Percentiles rank a stretch among this genome's conserved stretches.
Evolutionary conservation across 2,797 vertebrate species (phyloP).

Genomic region (Choloepus didactylus): DNA sequence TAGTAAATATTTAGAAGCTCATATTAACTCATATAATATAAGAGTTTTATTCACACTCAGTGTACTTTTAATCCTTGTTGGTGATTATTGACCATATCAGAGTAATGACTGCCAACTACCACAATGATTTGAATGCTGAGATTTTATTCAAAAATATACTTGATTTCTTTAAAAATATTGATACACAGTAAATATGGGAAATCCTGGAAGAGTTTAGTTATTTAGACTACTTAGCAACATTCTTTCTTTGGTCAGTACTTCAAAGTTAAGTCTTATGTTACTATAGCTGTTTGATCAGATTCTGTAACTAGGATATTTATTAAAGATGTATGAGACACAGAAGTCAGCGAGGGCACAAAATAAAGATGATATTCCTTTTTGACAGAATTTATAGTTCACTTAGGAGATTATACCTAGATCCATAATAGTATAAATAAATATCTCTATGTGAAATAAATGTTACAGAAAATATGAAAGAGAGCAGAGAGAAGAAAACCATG

Average conservation of each 20-base stretch:
- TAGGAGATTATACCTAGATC: not conserved
- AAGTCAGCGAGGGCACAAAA: not conserved
- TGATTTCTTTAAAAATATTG: not conserved
- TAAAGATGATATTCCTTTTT: not conserved
- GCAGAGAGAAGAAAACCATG: not conserved
- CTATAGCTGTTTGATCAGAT: not conserved
- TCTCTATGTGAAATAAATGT: not conserved
- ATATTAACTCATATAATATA: not conserved
- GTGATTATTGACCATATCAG: not conserved
- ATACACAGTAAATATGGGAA: not conserved
- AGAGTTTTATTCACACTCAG: not conserved
- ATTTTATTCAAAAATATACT: slow-evolving; percentile 17
- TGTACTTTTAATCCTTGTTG: not conserved
- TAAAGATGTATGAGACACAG: not conserved
- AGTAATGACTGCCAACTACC: not conserved
- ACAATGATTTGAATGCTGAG: not conserved
- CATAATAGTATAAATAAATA: not conserved
- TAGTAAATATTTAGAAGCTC: not conserved
- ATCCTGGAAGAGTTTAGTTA: not conserved
- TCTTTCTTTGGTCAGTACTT: not conserved
- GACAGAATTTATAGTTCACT: not conserved
- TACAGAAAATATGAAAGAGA: not conserved
- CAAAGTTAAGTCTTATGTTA: not conserved
- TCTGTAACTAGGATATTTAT: not conserved
- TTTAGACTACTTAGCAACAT: not conserved